A percentile compares a stretch with the other conserved stretches of the same genome.
phyloP scores from a whole-genome alignment of 2,113 vertebrate species.

The Coturnix japonica region DNA sequence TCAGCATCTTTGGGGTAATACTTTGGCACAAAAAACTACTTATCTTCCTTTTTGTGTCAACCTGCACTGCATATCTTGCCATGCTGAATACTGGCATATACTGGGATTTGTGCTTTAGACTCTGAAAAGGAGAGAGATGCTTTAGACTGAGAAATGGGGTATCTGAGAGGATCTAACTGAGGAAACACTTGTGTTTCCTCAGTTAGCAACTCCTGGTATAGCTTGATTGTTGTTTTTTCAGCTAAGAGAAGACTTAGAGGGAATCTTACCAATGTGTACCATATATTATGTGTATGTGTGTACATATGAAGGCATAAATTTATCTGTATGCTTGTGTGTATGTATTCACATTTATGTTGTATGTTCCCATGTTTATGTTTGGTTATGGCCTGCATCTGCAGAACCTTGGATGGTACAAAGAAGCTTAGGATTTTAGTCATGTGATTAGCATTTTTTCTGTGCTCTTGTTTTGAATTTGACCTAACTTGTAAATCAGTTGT shows the following conservation, averaged over 20 bases:
- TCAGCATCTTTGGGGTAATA: background rate
- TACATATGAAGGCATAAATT: background rate
- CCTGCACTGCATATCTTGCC: background rate
- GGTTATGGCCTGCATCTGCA: background rate
- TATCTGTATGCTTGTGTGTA: background rate
- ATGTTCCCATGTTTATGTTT: background rate
- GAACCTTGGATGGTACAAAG: background rate
- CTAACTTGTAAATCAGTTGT: background rate
- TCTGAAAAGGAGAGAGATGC: background rate
- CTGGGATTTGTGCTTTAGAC: background rate
- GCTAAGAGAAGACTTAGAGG: background rate
- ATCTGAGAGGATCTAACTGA: background rate
- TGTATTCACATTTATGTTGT: background rate
- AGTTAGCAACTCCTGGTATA: background rate
- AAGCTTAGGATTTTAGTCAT: background rate
- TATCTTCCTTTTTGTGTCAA: background rate
- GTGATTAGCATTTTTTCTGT: background rate
- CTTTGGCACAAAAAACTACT: background rate
- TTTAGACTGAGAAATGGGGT: background rate
- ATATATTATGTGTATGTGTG: no score
- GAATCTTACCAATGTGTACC: background rate
- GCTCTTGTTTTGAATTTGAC: background rate
- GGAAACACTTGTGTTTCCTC: background rate
- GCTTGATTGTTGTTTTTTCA: background rate
- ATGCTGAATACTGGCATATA: background rate